Percentiles rank a stretch among this genome's conserved stretches.
phyloP scores from a whole-genome alignment of 53 echinoderm and acorn worm species.

The Glandiceps talaboti region DNA sequence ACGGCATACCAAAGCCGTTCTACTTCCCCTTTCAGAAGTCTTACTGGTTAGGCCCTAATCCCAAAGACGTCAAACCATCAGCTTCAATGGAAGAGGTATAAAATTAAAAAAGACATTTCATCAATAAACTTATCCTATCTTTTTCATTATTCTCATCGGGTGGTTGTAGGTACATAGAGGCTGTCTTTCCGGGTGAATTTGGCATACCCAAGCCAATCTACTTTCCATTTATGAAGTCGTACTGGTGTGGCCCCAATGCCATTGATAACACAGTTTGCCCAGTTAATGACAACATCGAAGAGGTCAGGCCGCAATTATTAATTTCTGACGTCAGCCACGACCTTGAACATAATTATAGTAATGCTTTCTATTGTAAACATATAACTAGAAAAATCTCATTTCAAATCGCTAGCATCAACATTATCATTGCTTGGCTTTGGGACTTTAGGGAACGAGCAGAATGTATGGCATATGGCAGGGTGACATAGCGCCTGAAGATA shows the following conservation, averaged over 20 bases:
- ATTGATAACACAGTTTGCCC: background rate
- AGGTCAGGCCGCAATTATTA: too few relatives aligned
- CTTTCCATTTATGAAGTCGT: constrained; percentile 76
- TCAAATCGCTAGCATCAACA: too few relatives aligned
- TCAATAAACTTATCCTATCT: background rate
- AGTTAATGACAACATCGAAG: background rate
- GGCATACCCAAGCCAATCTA: constrained; percentile 75
- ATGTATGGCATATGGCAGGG: too few relatives aligned
- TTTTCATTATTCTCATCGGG: background rate
- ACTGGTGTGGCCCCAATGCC: constrained; percentile 54
- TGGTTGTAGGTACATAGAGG: constrained; percentile 67
- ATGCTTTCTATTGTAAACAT: too few relatives aligned
- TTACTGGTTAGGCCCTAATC: constrained; percentile 64
- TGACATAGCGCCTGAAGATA: too few relatives aligned
- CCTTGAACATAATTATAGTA: too few relatives aligned
- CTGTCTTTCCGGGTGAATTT: constrained; percentile 74
- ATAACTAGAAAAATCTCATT: too few relatives aligned
- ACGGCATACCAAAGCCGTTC: constrained; percentile 74
- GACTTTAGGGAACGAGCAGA: too few relatives aligned
- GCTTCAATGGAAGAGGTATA: background rate
- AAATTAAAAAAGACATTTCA: constrained; percentile 41
- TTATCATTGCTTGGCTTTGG: too few relatives aligned
- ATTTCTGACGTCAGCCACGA: too few relatives aligned
- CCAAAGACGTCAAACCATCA: background rate
- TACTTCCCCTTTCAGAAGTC: constrained; percentile 78